These are phyloP conservation scores for Acrocephalus kingi DNA, from an alignment of 2,113 vertebrate genomes.

Conservation along the genomic window DNA sequence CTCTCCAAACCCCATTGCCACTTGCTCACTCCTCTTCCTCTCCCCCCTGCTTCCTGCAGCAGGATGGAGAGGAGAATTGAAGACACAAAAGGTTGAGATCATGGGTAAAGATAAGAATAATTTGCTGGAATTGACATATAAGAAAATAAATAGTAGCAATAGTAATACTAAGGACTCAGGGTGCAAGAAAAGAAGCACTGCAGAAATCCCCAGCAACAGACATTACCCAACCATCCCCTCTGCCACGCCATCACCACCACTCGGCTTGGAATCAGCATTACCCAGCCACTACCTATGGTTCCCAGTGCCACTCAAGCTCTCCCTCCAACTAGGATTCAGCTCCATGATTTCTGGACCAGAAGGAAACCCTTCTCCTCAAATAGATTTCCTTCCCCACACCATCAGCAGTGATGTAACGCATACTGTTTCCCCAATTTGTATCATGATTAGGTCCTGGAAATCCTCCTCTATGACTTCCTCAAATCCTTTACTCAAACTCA, in stretches of 20 bases:
- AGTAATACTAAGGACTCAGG: neutral
- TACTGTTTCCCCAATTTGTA: neutral
- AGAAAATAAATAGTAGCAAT: neutral
- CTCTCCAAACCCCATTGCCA: neutral
- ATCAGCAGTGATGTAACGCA: fast-evolving
- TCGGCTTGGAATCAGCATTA: fast-evolving
- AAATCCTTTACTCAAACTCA: neutral
- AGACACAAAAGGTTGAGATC: neutral
- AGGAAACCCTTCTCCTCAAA: neutral
- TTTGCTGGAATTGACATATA: neutral
- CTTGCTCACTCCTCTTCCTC: neutral
- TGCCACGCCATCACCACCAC: neutral
- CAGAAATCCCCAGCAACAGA: neutral
- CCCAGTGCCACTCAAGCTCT: neutral
- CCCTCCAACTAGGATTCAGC: neutral
- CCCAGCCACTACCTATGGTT: neutral
- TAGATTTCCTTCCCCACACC: neutral
- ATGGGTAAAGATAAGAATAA: neutral
- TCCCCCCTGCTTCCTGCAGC: neutral
- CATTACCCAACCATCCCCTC: neutral
- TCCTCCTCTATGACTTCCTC: neutral
- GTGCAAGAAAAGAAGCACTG: neutral
- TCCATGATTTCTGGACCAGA: neutral
- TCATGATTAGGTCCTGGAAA: neutral
- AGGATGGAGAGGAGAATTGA: neutral